Evolutionary conservation across 2,113 vertebrate species (phyloP), one percentile per base, ranked within the genome.

Genomic region (Hippocampus abdominalis): DNA sequence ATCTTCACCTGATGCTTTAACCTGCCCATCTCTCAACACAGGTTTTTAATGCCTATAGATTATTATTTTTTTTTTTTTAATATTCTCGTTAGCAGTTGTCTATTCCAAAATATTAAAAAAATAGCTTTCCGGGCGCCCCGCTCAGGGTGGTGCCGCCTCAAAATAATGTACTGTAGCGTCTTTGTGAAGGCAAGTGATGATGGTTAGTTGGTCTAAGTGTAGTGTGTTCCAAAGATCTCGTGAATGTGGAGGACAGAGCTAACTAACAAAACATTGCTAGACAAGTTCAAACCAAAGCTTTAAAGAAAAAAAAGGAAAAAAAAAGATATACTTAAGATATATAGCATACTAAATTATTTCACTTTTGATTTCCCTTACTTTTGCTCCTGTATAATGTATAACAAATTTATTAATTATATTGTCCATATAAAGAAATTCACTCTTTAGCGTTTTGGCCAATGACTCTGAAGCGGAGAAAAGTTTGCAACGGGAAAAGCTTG

Each of bases 1-100:
- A 93, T 92, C 93, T 91, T 94, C 92, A 94, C 92, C 90, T 89
- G 88, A 91, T 91, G 91, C 93, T 94, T 93, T 94, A 92, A 92
- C 91, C 90, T 93, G 93, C 93, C 92, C 91, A 27, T 82, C 93
- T 93, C 91, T 93, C 92, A 91, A 91, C 91, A 92, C 88, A 90
- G 89, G 90, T 91, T 91, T 92, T 92, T 88, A 84, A 89, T 89
- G 84, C 88, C 84, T 73, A 80, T 90, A 89, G 84, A 84, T 89
- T 83, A 0, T 4, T 32, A 4, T 6, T 36, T 6, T 36, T 36
- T 36, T 36, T 1, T 89, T 75, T 69, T 87, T 88, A 74, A 79
- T 81, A 74, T 87, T 85, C 66, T 82, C 87, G 84, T 84, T 88
- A 88, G 81, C 76, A 77, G 78, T 79, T 69, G 80, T 89, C 79